Percentiles rank a stretch among this genome's conserved stretches.
phyloP scores from a whole-genome alignment of 2,888 invertebrate genomes.

The Adelognathus sp. region DNA sequence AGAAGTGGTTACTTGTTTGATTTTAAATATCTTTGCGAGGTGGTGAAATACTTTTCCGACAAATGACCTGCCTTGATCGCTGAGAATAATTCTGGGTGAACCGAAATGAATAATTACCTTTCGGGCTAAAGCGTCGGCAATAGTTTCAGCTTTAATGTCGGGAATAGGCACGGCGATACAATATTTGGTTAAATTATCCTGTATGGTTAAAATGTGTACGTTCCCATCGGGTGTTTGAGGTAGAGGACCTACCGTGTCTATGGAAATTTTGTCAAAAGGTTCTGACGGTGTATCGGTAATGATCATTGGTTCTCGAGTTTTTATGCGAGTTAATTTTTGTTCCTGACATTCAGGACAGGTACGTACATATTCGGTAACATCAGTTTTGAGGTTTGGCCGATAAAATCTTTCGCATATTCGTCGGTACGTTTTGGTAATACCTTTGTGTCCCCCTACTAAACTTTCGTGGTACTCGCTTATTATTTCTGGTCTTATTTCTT shows the following conservation, averaged over 20 bases:
- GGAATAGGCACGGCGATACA: constrained; percentile 33
- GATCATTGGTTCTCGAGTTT: constrained; percentile 21
- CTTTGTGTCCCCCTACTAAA: background rate
- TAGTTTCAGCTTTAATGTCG: background rate
- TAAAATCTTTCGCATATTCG: constrained; percentile 44
- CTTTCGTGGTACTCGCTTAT: background rate
- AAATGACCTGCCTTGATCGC: constrained; percentile 49
- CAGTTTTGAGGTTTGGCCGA: constrained; percentile 30
- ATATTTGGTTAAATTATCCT: constrained; percentile 47
- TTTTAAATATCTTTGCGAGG: background rate
- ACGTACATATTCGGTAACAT: background rate
- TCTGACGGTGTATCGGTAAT: constrained; percentile 20
- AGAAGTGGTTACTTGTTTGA: background rate
- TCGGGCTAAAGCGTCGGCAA: constrained; percentile 28
- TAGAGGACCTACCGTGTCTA: constrained; percentile 63
- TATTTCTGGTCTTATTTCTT: no score
- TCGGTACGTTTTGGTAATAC: constrained; percentile 28
- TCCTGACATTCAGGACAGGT: constrained; percentile 47
- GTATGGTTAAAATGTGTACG: constrained; percentile 32
- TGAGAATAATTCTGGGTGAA: constrained; percentile 24
- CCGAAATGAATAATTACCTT: constrained; percentile 40
- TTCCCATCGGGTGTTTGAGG: constrained; percentile 36
- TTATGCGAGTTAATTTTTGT: constrained; percentile 29
- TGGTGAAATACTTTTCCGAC: constrained; percentile 20
- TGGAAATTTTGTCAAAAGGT: constrained; percentile 53